Evolutionary conservation across 2,888 invertebrate genomes (phyloP), one percentile per base, ranked within the genome.

Genomic region (Drosophila cognata): DNA sequence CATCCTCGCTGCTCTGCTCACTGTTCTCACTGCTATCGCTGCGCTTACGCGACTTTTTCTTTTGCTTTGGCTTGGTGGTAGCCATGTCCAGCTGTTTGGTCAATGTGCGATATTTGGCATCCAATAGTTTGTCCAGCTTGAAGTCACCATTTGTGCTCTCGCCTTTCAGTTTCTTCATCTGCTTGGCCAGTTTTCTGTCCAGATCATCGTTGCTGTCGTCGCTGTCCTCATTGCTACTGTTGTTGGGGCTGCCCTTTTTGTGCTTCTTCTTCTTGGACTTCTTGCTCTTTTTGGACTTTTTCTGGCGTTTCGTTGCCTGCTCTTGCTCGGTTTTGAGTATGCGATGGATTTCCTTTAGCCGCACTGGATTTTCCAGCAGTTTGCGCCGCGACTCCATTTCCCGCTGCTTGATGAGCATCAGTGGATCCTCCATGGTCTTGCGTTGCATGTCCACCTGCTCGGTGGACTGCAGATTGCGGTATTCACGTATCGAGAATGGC

Each of bases 361-460:
- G 97, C 0, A 99, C 95, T 1, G 99, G 99, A 94, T 99, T 99
- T 86, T 98, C 97, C 5, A 99, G 92, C 41, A 99, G 94, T 70
- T 97, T 96, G 70, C 96, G 95, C 48, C 97, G 94, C 0, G 97
- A 96, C 90, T 99, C 98, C 91, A 98, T 96, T 93, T 99, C 98
- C 64, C 97, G 95, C 91, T 98, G 97, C 88, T 96, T 97, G 10
- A 99, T 98, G 4, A 96, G 95, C 91, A 97, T 96, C 46, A 99
- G 93, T 0, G 99, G 99, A 94, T 99, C 99, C 93, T 99, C 99
- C 91, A 98, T 95, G 75, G 98, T 94, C 93, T 99, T 99, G 28
- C 98, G 95, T 53, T 95, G 96, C 89, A 98, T 94, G 92, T 99
- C 98, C 16, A 98, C 97, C 93, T 97, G 96, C 62, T 95, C 95